Evolutionary conservation across 35 echinoderm and acorn worm species (phyloP).

Genomic region (Diadema setosum): DNA sequence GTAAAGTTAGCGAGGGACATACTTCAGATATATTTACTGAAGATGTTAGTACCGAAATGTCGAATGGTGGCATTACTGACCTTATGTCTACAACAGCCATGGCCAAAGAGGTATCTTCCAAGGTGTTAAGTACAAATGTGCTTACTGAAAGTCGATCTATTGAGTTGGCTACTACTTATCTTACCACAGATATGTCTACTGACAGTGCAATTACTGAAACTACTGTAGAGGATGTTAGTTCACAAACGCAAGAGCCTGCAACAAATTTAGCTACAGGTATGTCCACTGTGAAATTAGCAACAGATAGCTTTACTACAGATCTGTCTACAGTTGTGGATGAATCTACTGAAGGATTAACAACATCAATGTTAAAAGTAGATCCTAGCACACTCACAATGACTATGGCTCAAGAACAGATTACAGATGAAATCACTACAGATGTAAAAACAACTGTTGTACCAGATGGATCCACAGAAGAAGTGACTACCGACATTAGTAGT

Average conservation of each 20-base stretch:
- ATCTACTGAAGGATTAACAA: neutral
- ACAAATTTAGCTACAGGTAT: neutral
- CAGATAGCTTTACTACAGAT: neutral
- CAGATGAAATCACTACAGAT: neutral
- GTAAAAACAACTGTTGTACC: neutral
- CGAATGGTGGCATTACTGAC: too few relatives aligned
- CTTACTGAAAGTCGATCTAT: too few relatives aligned
- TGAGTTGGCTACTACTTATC: neutral
- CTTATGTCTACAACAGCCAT: too few relatives aligned
- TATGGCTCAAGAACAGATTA: neutral
- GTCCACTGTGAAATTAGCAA: neutral
- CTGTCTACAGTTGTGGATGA: neutral
- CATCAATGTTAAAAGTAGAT: neutral
- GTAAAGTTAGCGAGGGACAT: too few relatives aligned
- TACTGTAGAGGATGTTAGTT: neutral
- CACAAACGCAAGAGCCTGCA: neutral
- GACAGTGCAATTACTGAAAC: neutral
- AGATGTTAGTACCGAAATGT: too few relatives aligned
- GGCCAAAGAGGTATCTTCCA: too few relatives aligned
- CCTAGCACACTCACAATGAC: too few relatives aligned
- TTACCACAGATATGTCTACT: neutral
- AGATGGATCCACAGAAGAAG: neutral
- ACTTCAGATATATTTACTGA: too few relatives aligned
- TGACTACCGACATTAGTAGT: too few relatives aligned
- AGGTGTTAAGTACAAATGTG: too few relatives aligned